These are phyloP conservation scores for Rafetus swinhoei DNA, from an alignment of 2,113 vertebrate genomes.

Conservation along the genomic window DNA sequence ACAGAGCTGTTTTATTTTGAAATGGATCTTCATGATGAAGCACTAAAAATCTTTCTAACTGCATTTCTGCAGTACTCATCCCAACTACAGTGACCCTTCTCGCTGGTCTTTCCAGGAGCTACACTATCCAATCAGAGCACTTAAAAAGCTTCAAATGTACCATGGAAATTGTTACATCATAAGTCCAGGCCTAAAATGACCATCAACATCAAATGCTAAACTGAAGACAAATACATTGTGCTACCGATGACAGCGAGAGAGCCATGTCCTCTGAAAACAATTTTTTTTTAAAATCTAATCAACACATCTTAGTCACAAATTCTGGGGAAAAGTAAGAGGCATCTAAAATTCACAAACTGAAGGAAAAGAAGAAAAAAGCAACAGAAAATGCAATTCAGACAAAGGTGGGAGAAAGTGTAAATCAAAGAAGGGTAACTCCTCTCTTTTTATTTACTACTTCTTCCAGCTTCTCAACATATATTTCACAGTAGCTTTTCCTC, in stretches of 20 bases:
- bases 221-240: neutral
- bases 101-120: neutral
- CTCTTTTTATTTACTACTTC: neutral
- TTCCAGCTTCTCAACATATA: neutral
- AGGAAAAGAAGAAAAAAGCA: neutral
- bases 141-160: neutral
- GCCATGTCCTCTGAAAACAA: neutral
- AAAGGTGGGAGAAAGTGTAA: constrained; percentile 10
- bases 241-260: neutral
- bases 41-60: neutral
- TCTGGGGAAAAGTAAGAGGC: neutral
- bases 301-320: neutral
- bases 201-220: neutral
- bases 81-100: neutral
- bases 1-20: neutral
- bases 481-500: neutral
- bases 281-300: neutral
- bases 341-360: neutral
- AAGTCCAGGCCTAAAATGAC: neutral
- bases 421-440: neutral
- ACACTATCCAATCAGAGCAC: neutral
- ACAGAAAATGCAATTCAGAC: neutral
- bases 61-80: neutral
- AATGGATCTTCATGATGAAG: neutral
- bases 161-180: neutral